Percentiles rank a stretch among this genome's conserved stretches.
These are phyloP conservation scores for Popillia japonica DNA, from an alignment of 1,140 invertebrate species.

Conservation along the genomic window DNA sequence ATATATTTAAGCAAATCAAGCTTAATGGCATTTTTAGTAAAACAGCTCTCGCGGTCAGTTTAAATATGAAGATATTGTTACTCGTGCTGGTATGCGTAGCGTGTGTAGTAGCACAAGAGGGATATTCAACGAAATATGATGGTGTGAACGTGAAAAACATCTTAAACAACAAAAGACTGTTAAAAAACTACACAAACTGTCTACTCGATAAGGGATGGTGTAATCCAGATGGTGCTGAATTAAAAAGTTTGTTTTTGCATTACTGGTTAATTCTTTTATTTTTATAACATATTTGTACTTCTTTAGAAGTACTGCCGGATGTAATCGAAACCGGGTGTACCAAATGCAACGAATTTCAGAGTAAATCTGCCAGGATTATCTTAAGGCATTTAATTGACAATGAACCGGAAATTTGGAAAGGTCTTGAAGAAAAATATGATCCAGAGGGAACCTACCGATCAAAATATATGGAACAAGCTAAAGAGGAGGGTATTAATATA, in stretches of 20 bases:
- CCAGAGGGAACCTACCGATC: constrained; percentile 63
- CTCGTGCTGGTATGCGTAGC: neutral
- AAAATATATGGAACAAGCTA: constrained; percentile 56
- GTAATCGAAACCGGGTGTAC: constrained; percentile 72
- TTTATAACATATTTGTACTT: constrained; percentile 42
- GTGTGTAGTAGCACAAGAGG: constrained; percentile 57
- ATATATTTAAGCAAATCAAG: neutral
- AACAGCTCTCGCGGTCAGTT: neutral
- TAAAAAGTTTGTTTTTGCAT: constrained; percentile 70
- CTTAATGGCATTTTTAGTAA: neutral
- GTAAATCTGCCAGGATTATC: constrained; percentile 69
- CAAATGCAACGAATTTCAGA: constrained; percentile 73
- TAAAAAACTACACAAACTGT: constrained; percentile 73
- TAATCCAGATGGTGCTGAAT: constrained; percentile 72
- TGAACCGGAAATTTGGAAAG: constrained; percentile 65
- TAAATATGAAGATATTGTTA: neutral
- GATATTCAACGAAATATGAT: constrained; percentile 78
- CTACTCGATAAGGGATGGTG: constrained; percentile 73
- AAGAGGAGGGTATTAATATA: constrained; percentile 46
- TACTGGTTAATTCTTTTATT: neutral
- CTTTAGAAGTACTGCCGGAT: constrained; percentile 65
- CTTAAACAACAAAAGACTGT: constrained; percentile 70
- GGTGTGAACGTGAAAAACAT: constrained; percentile 75
- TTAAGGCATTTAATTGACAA: constrained; percentile 67
- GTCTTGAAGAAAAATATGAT: constrained; percentile 68